Conservation (phyloP, 1,140 invertebrate genomes). For the Teleogryllus occipitalis region DNA sequence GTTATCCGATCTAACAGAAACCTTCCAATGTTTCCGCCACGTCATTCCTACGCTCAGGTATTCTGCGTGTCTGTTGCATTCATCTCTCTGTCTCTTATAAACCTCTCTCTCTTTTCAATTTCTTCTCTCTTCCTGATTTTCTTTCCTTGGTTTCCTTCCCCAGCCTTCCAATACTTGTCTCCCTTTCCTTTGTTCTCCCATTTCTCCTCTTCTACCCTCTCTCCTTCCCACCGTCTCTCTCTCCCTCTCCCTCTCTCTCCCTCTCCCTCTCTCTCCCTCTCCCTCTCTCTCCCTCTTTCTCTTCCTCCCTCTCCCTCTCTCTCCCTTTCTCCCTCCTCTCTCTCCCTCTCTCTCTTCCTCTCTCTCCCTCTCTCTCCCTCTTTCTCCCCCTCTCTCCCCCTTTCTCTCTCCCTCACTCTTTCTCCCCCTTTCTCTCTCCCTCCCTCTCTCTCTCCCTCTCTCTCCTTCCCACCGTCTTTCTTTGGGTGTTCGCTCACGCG, state of each 20-base stretch:
- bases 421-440: background rate
- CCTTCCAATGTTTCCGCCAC: too few relatives aligned
- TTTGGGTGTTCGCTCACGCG: too few relatives aligned
- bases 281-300: background rate
- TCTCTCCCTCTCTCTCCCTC: background rate
- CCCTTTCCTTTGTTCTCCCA: background rate
- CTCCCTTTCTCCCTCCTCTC: background rate
- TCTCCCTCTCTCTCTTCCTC: background rate
- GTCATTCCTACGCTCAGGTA: too few relatives aligned
- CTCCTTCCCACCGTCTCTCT: background rate
- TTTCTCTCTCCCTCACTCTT: too few relatives aligned
- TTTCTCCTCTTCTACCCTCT: background rate
- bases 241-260: background rate
- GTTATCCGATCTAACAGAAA: too few relatives aligned
- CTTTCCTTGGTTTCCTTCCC: background rate
- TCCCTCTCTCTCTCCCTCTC: background rate
- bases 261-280: background rate
- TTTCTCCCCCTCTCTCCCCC: background rate
- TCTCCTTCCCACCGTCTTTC: background rate
- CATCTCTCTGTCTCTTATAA: background rate
- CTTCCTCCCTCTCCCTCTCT: background rate
- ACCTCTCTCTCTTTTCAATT: background rate
- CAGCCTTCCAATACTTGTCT: background rate
- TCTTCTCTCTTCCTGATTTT: background rate
- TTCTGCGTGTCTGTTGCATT: background rate